Evolutionary conservation across 2,888 invertebrate genomes (phyloP).

Genomic region (Athalia rosae): DNA sequence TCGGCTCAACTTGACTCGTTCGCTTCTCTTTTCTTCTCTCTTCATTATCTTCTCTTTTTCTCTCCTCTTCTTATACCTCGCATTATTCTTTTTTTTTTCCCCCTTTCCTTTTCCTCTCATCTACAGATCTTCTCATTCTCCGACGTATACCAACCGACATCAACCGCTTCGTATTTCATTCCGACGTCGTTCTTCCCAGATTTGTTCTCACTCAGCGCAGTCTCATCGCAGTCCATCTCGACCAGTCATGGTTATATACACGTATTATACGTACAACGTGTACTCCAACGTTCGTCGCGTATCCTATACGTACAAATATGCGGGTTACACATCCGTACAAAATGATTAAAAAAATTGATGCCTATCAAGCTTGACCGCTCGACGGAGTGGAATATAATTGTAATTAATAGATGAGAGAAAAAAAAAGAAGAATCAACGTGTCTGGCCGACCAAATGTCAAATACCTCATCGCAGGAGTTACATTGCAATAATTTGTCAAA

Average conservation of each 20-base stretch:
- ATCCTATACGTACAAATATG: background rate
- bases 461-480: no score
- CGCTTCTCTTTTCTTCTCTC: conserved; percentile 49
- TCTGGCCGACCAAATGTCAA: no score
- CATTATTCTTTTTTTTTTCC: conserved; percentile 45
- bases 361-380: background rate
- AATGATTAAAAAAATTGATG: conserved; percentile 15
- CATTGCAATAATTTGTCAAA: no score
- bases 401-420: no score
- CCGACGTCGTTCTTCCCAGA: conserved; percentile 49
- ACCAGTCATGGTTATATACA: conserved; percentile 14
- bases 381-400: no score
- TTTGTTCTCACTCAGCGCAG: conserved; percentile 51
- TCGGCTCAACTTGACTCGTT: conserved; percentile 32
- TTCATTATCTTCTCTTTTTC: conserved; percentile 47
- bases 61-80: conserved; percentile 47
- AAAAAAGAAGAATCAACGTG: no score
- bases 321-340: background rate
- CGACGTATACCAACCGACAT: conserved; percentile 41
- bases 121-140: conserved; percentile 40
- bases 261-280: background rate
- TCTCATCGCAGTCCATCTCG: conserved; percentile 31
- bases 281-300: no score
- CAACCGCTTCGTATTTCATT: conserved; percentile 50
- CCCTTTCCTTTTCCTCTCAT: conserved; percentile 48